Percentiles rank a stretch among this genome's conserved stretches.
Evolutionary conservation across 2,113 vertebrate genomes (phyloP).

Genomic region (Numida meleagris): DNA sequence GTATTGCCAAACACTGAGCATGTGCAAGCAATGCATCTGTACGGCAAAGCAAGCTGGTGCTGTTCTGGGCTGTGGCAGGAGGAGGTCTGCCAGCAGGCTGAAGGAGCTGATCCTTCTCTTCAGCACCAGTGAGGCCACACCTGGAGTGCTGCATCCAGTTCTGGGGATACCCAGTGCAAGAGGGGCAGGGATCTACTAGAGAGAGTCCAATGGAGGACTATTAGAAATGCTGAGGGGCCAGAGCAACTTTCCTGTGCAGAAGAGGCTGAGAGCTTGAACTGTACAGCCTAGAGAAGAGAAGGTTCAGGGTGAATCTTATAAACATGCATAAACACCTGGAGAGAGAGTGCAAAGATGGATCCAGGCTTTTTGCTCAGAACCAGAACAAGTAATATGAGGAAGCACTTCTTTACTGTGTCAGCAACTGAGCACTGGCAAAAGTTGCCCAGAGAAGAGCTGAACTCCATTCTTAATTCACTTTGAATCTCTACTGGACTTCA

Average conservation of each 20-base stretch:
- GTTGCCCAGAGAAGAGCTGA: neutral
- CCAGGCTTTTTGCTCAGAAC: neutral
- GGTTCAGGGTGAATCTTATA: neutral
- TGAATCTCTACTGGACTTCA: neutral
- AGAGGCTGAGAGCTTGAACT: neutral
- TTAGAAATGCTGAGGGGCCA: neutral
- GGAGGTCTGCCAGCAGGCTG: neutral
- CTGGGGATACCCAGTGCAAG: neutral
- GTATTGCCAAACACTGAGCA: neutral
- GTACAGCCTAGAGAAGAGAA: neutral
- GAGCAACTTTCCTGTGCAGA: neutral
- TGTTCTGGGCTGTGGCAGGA: neutral
- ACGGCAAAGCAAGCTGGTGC: accelerated
- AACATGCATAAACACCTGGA: neutral
- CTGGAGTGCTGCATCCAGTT: neutral
- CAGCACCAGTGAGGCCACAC: neutral
- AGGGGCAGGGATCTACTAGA: neutral
- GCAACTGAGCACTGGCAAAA: neutral
- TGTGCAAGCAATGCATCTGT: neutral
- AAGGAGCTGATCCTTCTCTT: neutral
- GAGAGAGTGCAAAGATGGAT: neutral
- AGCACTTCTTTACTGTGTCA: neutral
- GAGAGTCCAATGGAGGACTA: neutral
- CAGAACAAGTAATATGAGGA: neutral
- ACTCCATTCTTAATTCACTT: neutral